Evolutionary conservation across 2,113 vertebrate species (phyloP), one percentile per base, ranked within the genome.

Genomic region (Phylloscopus trochiloides): DNA sequence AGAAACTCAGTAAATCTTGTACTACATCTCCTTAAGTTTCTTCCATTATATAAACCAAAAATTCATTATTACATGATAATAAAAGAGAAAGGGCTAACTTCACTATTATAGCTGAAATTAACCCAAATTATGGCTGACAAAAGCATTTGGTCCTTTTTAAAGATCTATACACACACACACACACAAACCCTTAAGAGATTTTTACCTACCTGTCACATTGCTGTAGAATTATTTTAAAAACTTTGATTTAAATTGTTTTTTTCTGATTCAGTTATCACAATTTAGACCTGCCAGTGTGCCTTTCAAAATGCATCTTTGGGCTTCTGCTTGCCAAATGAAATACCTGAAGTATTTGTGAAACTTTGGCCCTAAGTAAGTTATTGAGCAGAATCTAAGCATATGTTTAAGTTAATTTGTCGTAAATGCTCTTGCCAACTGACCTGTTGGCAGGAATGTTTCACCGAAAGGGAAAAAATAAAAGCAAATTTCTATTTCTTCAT

Each of bases 401-500:
- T 3, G n/a, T 50, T 85, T 55, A 92, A 78, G 52, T 90, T 90
- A 83, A 82, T 94, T 94, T 66, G 75, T 52, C 3, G 0, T 75
- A 72, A 94, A 79, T 0, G 0, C n/a, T 68, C n/a, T 61, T 82
- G 67, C 72, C 72, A 86, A 29, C n/a, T 65, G 62, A 86, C n/a
- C 50, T 65, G 32, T 34, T 95, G 79, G 91, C 28, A 43, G 59
- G 31, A 79, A 36, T 12, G 13, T 34, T 83, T 86, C 58, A 48
- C 8, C 36, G 76, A 86, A 90, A 68, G 8, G 18, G 52, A 31
- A 90, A 76, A 93, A 90, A 65, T 25, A 66, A 66, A 67, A 84
- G 29, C 20, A 74, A 91, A 94, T 89, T 81, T 89, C 38, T 77
- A 22, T 91, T 80, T 88, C 67, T 88, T 70, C 7, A 43, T 92